Evolutionary conservation across 2,113 vertebrate genomes (phyloP).

Genomic region (Corythornis madagascariensis): DNA sequence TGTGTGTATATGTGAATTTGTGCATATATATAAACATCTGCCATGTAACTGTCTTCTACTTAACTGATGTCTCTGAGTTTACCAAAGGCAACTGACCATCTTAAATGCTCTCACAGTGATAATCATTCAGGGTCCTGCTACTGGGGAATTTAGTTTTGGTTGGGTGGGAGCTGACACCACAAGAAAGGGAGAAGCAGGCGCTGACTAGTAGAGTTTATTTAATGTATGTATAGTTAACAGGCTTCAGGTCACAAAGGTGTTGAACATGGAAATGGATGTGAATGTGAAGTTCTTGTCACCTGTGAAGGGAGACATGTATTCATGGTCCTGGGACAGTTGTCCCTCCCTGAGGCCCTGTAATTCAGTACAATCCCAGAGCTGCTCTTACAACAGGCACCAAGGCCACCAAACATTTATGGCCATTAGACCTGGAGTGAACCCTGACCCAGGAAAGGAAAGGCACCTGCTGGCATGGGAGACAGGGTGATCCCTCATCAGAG

Average conservation of each 20-base stretch:
- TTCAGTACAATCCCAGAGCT: neutral
- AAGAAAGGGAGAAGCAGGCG: neutral
- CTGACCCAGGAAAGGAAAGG: neutral
- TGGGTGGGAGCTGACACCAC: neutral
- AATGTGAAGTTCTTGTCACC: neutral
- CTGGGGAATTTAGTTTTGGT: neutral
- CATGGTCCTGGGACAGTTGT: neutral
- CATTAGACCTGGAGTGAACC: fast-evolving
- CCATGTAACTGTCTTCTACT: constrained; percentile 48
- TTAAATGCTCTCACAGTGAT: neutral
- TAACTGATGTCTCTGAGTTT: constrained; percentile 11
- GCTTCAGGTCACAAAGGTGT: neutral
- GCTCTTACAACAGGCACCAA: neutral
- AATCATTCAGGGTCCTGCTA: neutral
- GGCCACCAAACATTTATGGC: neutral
- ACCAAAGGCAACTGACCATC: neutral
- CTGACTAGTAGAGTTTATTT: neutral
- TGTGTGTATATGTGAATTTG: neutral
- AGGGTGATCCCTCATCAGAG: neutral
- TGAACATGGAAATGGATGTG: neutral
- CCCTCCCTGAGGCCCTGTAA: neutral
- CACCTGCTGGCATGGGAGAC: neutral
- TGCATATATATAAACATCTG: constrained; percentile 63
- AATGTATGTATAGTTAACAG: neutral
- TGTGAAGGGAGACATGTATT: neutral